Percentiles rank a stretch among this genome's conserved stretches.
Conservation (phyloP, 2,113 vertebrate species). For the Lota lota region DNA sequence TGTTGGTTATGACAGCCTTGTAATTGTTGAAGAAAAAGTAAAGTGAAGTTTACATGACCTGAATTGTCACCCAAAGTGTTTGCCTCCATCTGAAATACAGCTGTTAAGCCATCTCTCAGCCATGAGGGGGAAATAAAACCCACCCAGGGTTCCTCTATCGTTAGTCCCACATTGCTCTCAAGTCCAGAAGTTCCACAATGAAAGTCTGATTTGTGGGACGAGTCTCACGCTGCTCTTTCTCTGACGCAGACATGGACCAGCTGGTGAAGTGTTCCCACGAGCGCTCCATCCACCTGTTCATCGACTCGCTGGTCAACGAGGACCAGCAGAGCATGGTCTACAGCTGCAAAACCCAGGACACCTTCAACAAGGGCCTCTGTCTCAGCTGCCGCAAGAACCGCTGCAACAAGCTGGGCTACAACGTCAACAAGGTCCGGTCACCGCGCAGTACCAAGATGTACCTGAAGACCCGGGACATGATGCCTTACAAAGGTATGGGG, state of each 20-base stretch:
- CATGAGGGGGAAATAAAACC: no score
- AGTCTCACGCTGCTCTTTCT: not conserved
- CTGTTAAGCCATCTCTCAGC: no score
- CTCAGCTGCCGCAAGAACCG: constrained; percentile 96
- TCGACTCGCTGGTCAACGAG: constrained; percentile 89
- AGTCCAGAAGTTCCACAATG: no score
- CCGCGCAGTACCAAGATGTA: constrained; percentile 88
- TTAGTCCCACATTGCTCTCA: no score
- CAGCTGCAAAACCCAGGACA: constrained; percentile 86
- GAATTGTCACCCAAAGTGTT: no score
- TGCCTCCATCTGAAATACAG: no score
- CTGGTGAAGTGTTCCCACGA: constrained; percentile 96
- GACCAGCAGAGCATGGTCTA: constrained; percentile 88
- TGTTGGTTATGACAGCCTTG: no score
- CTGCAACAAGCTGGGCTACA: constrained; percentile 94
- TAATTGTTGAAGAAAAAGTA: no score
- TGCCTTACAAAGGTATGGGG: constrained; percentile 90
- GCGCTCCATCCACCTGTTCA: constrained; percentile 95
- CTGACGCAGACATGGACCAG: constrained; percentile 85
- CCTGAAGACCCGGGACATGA: constrained; percentile 88
- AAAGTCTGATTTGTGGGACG: no score
- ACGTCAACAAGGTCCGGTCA: constrained; percentile 84
- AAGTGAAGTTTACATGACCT: no score
- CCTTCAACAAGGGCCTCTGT: constrained; percentile 93
- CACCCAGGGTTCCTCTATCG: no score